These are phyloP conservation scores for Boulengeromyrus knoepffleri DNA, from an alignment of 2,113 vertebrate genomes.

Conservation along the genomic window DNA sequence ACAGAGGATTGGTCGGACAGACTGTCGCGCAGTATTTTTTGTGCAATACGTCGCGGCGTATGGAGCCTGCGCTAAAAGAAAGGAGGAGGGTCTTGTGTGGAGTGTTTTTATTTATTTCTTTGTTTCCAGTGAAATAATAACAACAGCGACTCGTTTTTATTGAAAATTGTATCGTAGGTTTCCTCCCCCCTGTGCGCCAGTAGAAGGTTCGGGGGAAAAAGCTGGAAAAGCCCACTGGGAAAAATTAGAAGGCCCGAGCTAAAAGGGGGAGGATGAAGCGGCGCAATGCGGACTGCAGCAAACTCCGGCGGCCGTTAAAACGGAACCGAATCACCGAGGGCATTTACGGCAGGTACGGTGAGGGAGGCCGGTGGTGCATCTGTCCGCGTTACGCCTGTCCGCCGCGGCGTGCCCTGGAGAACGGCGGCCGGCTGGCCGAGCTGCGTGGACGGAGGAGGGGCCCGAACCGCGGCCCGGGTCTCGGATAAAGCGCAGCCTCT, in stretches of 20 bases:
- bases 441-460: background rate
- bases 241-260: slow-evolving; percentile 50
- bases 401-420: slow-evolving; percentile 41
- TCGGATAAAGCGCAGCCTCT: background rate
- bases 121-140: slow-evolving; percentile 65
- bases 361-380: slow-evolving; percentile 17
- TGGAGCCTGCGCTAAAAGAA: slow-evolving; percentile 45
- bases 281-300: slow-evolving; percentile 80
- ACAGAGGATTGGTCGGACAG: background rate
- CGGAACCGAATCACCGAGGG: slow-evolving; percentile 81
- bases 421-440: slow-evolving; percentile 41
- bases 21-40: background rate
- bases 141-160: slow-evolving; percentile 49
- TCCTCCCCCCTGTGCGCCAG: slow-evolving; percentile 27
- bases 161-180: slow-evolving; percentile 42
- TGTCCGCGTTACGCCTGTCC: slow-evolving; percentile 13
- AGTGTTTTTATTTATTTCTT: slow-evolving; percentile 77
- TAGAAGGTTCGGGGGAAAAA: slow-evolving; percentile 25
- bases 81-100: slow-evolving; percentile 50
- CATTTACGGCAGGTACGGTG: slow-evolving; percentile 74
- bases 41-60: slow-evolving; percentile 18
- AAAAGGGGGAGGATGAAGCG: slow-evolving; percentile 84
- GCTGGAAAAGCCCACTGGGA: slow-evolving; percentile 33
- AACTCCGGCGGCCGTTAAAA: slow-evolving; percentile 79
- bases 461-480: background rate